These are phyloP conservation scores for Carcina quercana DNA, from an alignment of 2,888 invertebrate species.

Conservation along the genomic window DNA sequence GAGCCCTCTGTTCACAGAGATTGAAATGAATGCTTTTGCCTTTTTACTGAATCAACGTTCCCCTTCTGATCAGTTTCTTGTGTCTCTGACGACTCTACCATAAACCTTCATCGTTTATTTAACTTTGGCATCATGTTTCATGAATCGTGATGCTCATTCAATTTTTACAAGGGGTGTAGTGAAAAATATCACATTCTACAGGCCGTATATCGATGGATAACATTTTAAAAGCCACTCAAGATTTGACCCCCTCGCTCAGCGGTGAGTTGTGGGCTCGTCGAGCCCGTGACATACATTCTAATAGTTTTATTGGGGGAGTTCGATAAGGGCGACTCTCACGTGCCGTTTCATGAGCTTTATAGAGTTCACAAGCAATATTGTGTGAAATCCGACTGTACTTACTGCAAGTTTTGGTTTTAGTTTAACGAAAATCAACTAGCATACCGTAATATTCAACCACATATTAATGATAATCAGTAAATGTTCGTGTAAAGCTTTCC, in stretches of 20 bases:
- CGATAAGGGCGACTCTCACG: constrained; percentile 20
- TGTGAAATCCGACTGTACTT: too few species aligned
- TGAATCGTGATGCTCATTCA: too few species aligned
- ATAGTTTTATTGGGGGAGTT: constrained; percentile 48
- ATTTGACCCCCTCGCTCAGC: constrained; percentile 30
- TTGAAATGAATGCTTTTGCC: constrained; percentile 60
- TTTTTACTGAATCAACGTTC: constrained; percentile 61
- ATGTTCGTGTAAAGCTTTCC: too few species aligned
- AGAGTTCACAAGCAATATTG: too few species aligned
- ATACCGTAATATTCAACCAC: too few species aligned
- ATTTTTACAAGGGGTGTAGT: too few species aligned
- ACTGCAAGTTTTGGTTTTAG: too few species aligned
- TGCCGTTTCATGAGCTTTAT: constrained; percentile 14
- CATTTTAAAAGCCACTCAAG: constrained; percentile 34
- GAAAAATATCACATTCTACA: too few species aligned
- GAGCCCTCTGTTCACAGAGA: constrained; percentile 66
- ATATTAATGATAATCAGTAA: too few species aligned
- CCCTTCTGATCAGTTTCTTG: constrained; percentile 1
- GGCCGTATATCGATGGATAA: background rate
- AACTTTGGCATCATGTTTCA: too few species aligned
- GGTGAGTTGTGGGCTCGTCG: constrained; percentile 42
- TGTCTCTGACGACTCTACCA: constrained; percentile 2
- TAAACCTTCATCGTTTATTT: background rate
- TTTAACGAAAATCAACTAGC: too few species aligned
- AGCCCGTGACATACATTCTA: constrained; percentile 65